Base-by-base conservation (phyloP, 2,113 vertebrate genomes). In the Myrmecobius fasciatus region DNA sequence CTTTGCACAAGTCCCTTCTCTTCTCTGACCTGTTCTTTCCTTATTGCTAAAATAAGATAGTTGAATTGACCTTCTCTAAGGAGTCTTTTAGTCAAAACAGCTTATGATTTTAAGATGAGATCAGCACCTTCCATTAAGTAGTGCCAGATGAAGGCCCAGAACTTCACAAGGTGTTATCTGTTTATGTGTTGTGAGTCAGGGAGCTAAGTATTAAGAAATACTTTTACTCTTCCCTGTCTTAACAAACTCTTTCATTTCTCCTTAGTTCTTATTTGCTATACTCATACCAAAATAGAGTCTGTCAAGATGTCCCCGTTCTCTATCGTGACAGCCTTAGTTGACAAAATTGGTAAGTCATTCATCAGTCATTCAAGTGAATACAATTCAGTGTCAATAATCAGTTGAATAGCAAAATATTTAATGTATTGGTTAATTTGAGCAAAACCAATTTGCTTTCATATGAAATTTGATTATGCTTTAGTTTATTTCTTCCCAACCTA, bases 281-380 rank as follows among this genome's bases (percentile, higher is more conserved):
- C 99, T 94, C 99, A 99, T 96, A 99, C 99, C 95, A 99, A 98
- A 95, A 98, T 99, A 93, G 94, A 98, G 0, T 97, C 91, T 0
- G 96, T 98, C 96, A 97, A 98, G 89, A 99, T 96, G 94, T 99
- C 99, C 92, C 99, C 99, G 91, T 98, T 99, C 97, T 99, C 99
- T 9, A 99, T 99, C 92, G 99, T 99, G 98, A 99, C 99, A 36
- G 99, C 99, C 89, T 98, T 99, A 97, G 99, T 99, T 97, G 99
- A 99, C 98, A 99, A 99, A 97, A 99, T 99, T 91, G 99, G 99
- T 99, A 98, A 98, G 98, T 96, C 24, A 28, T 92, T 93, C 93
- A 53, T 94, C 31, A 8, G 7, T 43, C 67, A 20, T 83, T 83
- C 67, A 83, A 20, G 43, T 83, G n/a, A 83, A 83, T 89, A 93